Evolutionary conservation across 2,797 vertebrate genomes (phyloP), one percentile per base, ranked within the genome.

Genomic region (Trematomus bernacchii): DNA sequence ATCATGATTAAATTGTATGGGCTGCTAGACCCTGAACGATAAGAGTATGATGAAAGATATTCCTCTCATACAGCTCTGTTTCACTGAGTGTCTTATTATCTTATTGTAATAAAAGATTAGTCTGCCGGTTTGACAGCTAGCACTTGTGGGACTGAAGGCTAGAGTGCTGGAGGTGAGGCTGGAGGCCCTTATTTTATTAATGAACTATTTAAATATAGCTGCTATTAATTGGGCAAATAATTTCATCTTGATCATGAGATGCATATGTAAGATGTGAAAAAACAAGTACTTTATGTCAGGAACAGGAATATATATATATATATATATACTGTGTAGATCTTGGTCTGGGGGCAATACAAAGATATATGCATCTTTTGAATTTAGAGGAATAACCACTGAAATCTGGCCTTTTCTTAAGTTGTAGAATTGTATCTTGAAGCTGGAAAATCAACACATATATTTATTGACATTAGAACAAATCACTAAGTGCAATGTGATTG

Each of bases 41-140:
- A 71, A 21, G 70, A 77, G 65, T 30, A 72, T 64, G 75, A 82
- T 85, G 74, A 84, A 69, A 80, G 66, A 85, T 71, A 66, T 55
- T 78, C 62, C 67, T 59, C 52, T 84, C 70, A 72, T 12, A 65
- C 66, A 44, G 60, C 53, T 43, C 66, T 81, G 57, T 66, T 59
- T 84, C 72, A 68, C 72, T 66, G 55, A 73, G 33, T 71, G 61
- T 54, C 71, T 71, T 74, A 76, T 76, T 78, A 78, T 76, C 66
- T 61, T 81, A 74, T 72, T 72, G 69, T 78, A 82, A 84, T 79
- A 80, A 88, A 68, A 64, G 94, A 74, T 85, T 69, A 42, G 55
- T 46, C 90, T 79, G 89, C 88, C 74, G 87, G 83, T 52, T 79
- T 85, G 55, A 90, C 71, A 78, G 88, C 79, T 84, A 89, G 78